phyloP scores from a whole-genome alignment of 2,113 vertebrate species.

The Pomatorhinus ruficollis region DNA sequence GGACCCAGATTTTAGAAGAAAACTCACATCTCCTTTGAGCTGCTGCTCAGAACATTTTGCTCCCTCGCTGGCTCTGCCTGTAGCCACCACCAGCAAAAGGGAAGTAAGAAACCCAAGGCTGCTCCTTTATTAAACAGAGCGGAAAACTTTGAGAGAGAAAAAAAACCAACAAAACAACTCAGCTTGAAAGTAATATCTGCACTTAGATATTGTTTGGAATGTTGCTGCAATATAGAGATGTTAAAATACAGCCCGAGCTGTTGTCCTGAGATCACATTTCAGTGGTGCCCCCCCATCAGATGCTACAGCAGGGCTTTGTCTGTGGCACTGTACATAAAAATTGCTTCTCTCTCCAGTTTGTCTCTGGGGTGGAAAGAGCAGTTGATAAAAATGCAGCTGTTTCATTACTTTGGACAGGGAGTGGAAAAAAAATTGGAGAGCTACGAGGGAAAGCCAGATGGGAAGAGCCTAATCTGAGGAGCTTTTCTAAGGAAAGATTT shows the following conservation, averaged over 20 bases:
- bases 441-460: not conserved
- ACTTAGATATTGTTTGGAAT: not conserved
- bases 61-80: not conserved
- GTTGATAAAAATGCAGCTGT: constrained; percentile 9
- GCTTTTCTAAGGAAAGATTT: not conserved
- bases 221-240: not conserved
- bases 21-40: constrained; percentile 3
- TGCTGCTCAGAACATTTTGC: constrained; percentile 30
- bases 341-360: not conserved
- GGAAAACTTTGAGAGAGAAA: not conserved
- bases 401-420: constrained; percentile 7
- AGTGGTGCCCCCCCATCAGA: not conserved
- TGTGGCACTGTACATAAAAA: not conserved
- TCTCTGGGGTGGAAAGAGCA: not conserved
- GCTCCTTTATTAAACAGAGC: constrained; percentile 11
- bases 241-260: not conserved
- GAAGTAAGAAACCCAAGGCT: not conserved
- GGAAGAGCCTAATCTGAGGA: not conserved
- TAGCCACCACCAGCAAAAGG: not conserved
- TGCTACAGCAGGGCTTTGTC: not conserved
- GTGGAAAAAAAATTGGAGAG: not conserved
- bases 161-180: not conserved
- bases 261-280: not conserved
- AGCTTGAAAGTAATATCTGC: constrained; percentile 8
- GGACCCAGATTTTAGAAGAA: constrained; percentile 11